These are phyloP conservation scores for Nothoprocta perdicaria DNA, from an alignment of 2,113 vertebrate genomes.

Conservation along the genomic window DNA sequence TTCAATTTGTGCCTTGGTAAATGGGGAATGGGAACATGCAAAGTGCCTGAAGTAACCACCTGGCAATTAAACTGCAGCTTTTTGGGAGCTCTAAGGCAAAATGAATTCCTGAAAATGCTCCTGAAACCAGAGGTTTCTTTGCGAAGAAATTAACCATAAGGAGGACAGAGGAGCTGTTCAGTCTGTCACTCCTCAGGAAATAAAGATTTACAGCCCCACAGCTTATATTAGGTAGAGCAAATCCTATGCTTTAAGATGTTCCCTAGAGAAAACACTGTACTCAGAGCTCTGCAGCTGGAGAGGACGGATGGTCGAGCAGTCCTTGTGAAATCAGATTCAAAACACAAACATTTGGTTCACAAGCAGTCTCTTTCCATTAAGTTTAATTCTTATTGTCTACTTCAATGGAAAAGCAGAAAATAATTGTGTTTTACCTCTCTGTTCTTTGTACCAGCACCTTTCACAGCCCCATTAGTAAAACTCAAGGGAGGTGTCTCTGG, in stretches of 20 bases:
- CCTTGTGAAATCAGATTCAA: neutral
- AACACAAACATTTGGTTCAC: fast-evolving
- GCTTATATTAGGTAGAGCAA: neutral
- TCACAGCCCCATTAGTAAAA: neutral
- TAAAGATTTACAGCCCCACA: neutral
- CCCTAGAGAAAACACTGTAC: neutral
- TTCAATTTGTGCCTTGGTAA: slow-evolving; percentile 14
- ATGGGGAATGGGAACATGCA: slow-evolving; percentile 30
- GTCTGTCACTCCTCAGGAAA: neutral
- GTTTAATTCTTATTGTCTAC: fast-evolving
- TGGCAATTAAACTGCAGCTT: neutral
- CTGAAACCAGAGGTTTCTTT: neutral
- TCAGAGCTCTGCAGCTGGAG: neutral
- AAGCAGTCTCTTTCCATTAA: neutral
- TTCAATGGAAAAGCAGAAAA: neutral
- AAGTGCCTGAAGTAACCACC: slow-evolving; percentile 26
- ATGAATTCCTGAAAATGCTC: slow-evolving; percentile 12
- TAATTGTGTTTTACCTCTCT: neutral
- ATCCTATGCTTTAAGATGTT: neutral
- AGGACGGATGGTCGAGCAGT: fast-evolving
- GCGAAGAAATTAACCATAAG: slow-evolving; percentile 18
- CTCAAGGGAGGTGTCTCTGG: neutral
- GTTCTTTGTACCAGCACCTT: neutral
- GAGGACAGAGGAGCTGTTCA: neutral
- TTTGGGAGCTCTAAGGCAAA: neutral